Evolutionary conservation across 2,888 invertebrate species (phyloP).

Genomic region (Seladonia tumulorum): DNA sequence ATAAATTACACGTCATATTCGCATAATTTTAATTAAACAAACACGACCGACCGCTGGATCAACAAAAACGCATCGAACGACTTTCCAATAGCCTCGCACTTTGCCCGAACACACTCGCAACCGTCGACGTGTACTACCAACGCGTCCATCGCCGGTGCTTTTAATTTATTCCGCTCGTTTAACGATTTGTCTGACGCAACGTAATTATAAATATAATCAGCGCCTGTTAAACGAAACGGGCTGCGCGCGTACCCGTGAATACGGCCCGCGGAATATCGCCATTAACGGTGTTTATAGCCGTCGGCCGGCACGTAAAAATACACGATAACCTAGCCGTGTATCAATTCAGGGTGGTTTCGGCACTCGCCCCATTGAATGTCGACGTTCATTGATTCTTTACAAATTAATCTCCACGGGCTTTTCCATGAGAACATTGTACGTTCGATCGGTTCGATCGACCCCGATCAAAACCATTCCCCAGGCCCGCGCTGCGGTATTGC

Average conservation of each 20-base stretch:
- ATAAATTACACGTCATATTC: conserved; percentile 70
- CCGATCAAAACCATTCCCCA: not conserved
- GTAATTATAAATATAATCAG: conserved; percentile 68
- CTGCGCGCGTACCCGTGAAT: conserved; percentile 21
- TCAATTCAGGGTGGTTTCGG: not conserved
- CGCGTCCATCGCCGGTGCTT: conserved; percentile 18
- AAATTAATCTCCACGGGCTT: not conserved
- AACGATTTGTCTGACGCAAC: conserved; percentile 47
- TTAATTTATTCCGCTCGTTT: conserved; percentile 66
- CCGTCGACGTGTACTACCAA: not conserved
- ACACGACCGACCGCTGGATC: conserved; percentile 58
- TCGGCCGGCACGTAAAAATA: conserved; percentile 21
- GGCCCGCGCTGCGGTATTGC: not conserved
- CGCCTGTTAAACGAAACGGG: conserved; percentile 52
- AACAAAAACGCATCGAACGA: conserved; percentile 69
- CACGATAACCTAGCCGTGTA: not conserved
- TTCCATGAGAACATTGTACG: not conserved
- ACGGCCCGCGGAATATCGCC: conserved; percentile 26
- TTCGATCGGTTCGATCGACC: not conserved
- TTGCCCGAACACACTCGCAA: conserved; percentile 24
- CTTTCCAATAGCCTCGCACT: conserved; percentile 65
- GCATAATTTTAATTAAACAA: conserved; percentile 75
- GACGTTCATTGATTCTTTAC: conserved; percentile 8
- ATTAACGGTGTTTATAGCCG: conserved; percentile 18
- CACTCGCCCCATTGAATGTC: too few species aligned